A percentile compares a stretch with the other conserved stretches of the same genome.
phyloP scores from a whole-genome alignment of 2,888 invertebrate genomes.

The Xylophagus ater region DNA sequence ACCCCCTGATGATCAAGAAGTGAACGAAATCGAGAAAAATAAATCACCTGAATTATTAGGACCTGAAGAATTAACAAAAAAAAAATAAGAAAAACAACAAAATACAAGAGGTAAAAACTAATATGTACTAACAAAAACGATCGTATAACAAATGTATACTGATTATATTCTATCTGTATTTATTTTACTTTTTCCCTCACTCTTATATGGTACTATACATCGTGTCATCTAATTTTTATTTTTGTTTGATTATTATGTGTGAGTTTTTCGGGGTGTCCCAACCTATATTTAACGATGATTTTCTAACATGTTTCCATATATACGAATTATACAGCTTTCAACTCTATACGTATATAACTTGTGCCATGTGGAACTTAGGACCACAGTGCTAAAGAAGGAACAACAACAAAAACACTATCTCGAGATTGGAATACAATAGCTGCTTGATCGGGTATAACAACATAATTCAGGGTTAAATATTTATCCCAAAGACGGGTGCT shows the following conservation, averaged over 20 bases:
- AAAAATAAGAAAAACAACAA: no score
- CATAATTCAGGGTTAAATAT: constrained; percentile 12
- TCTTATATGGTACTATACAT: no score
- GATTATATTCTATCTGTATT: no score
- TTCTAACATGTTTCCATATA: constrained; percentile 3
- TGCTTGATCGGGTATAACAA: constrained; percentile 6
- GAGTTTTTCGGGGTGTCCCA: constrained; percentile 2
- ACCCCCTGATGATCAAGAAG: constrained; percentile 13
- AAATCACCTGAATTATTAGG: constrained; percentile 15
- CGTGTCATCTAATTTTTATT: constrained; percentile 1
- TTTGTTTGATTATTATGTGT: background rate
- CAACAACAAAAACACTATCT: no score
- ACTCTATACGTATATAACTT: no score
- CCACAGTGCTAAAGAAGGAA: no score
- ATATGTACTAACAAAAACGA: constrained; percentile 7
- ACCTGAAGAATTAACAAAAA: no score
- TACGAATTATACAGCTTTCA: no score
- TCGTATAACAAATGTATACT: constrained; percentile 9
- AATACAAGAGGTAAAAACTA: constrained; percentile 10
- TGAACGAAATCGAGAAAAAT: constrained; percentile 11
- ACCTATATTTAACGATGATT: constrained; percentile 9
- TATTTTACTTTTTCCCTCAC: no score
- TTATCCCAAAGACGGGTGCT: constrained; percentile 3
- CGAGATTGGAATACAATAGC: no score
- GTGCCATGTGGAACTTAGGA: no score